Base-by-base conservation (phyloP, 1,140 invertebrate species). In the Scaptodrosophila lebanonensis region DNA sequence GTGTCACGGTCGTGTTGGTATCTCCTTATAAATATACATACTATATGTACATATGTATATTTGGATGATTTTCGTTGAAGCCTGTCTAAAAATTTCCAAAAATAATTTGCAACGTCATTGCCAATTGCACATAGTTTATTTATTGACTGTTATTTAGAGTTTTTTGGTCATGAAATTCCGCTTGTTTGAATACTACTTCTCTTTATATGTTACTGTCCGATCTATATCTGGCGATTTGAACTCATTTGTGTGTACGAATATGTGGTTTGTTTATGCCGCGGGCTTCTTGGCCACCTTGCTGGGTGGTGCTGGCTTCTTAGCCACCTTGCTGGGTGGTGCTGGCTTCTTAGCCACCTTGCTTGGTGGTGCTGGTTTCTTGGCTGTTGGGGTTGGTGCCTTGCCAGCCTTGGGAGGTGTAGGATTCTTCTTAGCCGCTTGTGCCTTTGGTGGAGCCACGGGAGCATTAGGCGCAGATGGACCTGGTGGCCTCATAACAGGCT, bases 141-240 rank as follows among this genome's bases (percentile, higher is more conserved):
- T 64, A 67, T 49, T 76, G 62, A 20, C 35, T 52, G 49, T 51
- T 51, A n/a, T 50, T 43, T 27, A 18, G 51, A 79, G 75, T 73
- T 52, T 45, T 65, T 52, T 66, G n/a, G n/a, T n/a, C n/a, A 82
- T 70, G 75, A 66, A 79, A 75, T 82, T 82, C 75, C 75, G 75
- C 75, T 82, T 82, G 76, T 45, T 63, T n/a, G 30, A 35, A 62
- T 27, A 45, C 48, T 36, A 27, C 17, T 33, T 3, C 12, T 3
- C 5, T 33, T 9, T 13, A 3, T 33, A 11, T n/a, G 5, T 33
- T 33, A 25, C 12, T 33, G 32, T 40, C 25, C 59, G n/a, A 36
- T 29, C 29, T 43, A 56, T 29, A 6, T 43, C 11, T 47, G 42
- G 45, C 30, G 30, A 33, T 40, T 61, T 71, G 45, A 18, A 32